Evolutionary conservation across 2,888 invertebrate genomes (phyloP).

Genomic region (Phoenoteleia sp.): DNA sequence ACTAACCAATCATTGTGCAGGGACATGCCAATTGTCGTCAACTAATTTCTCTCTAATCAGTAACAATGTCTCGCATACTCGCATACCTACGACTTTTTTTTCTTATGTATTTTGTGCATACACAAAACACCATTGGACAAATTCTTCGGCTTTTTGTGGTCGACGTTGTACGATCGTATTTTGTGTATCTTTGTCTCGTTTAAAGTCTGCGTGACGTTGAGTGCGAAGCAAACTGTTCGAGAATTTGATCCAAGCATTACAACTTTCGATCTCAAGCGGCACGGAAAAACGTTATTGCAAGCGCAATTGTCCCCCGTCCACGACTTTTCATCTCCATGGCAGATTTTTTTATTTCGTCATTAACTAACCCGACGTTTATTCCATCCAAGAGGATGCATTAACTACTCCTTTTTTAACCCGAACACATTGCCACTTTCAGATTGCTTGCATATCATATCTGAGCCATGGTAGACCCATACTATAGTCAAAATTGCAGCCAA

Average conservation of each 20-base stretch:
- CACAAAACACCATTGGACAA: conserved; percentile 22
- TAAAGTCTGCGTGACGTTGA: neutral
- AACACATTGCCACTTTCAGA: conserved; percentile 89
- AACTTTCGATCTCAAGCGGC: neutral
- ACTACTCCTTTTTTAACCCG: conserved; percentile 77
- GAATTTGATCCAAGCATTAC: neutral
- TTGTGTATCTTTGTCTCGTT: conserved; percentile 26
- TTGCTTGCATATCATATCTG: conserved; percentile 89
- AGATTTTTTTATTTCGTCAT: conserved; percentile 30
- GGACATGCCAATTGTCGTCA: conserved; percentile 65
- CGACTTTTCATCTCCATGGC: conserved; percentile 55
- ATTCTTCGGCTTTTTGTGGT: conserved; percentile 37
- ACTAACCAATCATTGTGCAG: conserved; percentile 74
- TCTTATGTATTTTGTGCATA: conserved; percentile 8
- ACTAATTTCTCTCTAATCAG: conserved; percentile 24
- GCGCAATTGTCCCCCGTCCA: neutral
- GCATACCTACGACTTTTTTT: neutral
- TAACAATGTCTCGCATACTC: conserved; percentile 4
- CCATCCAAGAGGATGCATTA: conserved; percentile 60
- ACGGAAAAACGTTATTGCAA: neutral
- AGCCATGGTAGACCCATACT: conserved; percentile 87
- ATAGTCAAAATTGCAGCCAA: conserved; percentile 80
- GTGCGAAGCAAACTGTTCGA: conserved; percentile 14
- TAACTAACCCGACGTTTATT: conserved; percentile 43
- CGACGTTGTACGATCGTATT: no score